Evolutionary conservation across 2,113 vertebrate genomes (phyloP), one percentile per base, ranked within the genome.

Genomic region (Paradoxurus hermaphroditus): DNA sequence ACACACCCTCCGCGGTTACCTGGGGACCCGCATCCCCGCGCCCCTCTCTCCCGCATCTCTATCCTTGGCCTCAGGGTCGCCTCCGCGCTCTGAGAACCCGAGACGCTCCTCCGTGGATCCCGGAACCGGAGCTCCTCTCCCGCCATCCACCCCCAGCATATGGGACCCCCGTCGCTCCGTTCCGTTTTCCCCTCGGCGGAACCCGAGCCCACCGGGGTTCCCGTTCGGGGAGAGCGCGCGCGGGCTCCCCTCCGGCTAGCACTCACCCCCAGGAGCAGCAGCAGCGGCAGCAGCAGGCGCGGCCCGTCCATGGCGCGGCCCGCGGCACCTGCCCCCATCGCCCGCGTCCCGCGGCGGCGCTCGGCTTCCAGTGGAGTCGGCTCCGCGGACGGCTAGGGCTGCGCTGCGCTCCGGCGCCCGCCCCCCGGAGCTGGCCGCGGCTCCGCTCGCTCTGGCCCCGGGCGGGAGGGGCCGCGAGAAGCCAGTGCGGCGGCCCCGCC

Each of bases 211-310:
- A 27, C 8, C 12, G 46, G 78, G 82, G 75, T 65, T 94, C 89
- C 44, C 39, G 86, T 96, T 79, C 92, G 3, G 0, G 56, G 59
- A 31, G 72, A 72, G 86, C 31, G 84, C 31, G 84, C 82, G 82
- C 49, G 44, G 62, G 3, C 56, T 78, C 85, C 31, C 36, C 53
- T 27, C 8, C 8, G 2, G 72, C 78, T 23, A 29, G 78, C 92
- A 97, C 98, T 98, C 97, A 98, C 98, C 98, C 95, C 97, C 11
- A 95, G 75, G 23, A 98, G 89, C 83, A 97, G 85, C 49, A 96
- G 56, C 68, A 88, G 94, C 12, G 97, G 98, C 95, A 97, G 95
- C 94, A 95, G 97, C 93, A 93, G 96, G 84, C 53, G 87, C 87
- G 91, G 88, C 90, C 63, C 72, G 92, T 97, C 97, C 98, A 98